Conservation (phyloP, 2,888 invertebrate genomes). For the Nomada fabriciana region DNA sequence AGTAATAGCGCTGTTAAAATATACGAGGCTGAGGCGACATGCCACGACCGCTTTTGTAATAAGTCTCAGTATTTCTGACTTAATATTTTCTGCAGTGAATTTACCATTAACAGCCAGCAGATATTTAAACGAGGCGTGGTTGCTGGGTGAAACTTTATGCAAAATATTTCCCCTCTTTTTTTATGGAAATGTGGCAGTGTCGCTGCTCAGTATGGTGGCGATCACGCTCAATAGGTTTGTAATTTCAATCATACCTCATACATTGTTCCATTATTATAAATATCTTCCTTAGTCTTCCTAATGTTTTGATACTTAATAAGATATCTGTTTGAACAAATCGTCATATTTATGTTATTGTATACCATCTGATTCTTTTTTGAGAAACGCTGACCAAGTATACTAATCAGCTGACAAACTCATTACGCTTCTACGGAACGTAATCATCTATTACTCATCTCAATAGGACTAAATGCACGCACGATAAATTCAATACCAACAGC, state of each 20-base stretch:
- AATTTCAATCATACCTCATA: not conserved
- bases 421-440: slow-evolving; percentile 29
- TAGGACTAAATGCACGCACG: slow-evolving; percentile 30
- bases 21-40: slow-evolving; percentile 91
- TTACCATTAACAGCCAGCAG: slow-evolving; percentile 93
- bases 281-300: not conserved
- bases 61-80: slow-evolving; percentile 93
- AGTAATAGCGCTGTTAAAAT: slow-evolving; percentile 91
- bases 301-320: not conserved
- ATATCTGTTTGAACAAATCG: not conserved
- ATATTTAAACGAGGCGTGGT: slow-evolving; percentile 93
- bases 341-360: not conserved
- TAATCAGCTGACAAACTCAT: slow-evolving; percentile 32
- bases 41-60: slow-evolving; percentile 95
- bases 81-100: slow-evolving; percentile 93
- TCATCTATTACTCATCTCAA: slow-evolving; percentile 29
- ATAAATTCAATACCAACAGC: slow-evolving; percentile 26
- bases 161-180: slow-evolving; percentile 94
- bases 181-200: slow-evolving; percentile 95
- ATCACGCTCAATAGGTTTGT: slow-evolving; percentile 93
- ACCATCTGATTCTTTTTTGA: slow-evolving; percentile 18
- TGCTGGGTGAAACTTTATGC: slow-evolving; percentile 91
- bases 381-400: slow-evolving; percentile 21
- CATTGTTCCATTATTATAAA: not conserved
- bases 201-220: slow-evolving; percentile 94